A percentile compares a stretch with the other conserved stretches of the same genome.
phyloP scores from a whole-genome alignment of 1,140 invertebrate genomes.

The Danaus plexippus region DNA sequence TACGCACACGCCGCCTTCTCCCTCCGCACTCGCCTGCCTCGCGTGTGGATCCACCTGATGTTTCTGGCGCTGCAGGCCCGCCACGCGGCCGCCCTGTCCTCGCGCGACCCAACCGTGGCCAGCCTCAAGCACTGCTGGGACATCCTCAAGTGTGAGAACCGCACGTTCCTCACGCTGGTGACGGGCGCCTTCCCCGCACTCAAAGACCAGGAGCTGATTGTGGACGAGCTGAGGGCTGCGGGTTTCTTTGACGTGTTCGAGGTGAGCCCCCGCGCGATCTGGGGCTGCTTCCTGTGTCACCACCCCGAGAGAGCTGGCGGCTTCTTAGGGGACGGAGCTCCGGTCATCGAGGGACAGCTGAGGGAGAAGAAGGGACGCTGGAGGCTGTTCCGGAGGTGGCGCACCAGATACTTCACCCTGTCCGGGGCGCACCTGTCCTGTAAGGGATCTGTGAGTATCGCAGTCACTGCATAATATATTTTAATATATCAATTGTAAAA shows the following conservation, averaged over 20 bases:
- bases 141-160: conserved; percentile 90
- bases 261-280: conserved; percentile 71
- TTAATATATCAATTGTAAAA: too few relatives aligned
- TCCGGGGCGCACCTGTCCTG: conserved; percentile 92
- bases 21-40: conserved; percentile 88
- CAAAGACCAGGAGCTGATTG: conserved; percentile 88
- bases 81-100: conserved; percentile 85
- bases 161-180: conserved; percentile 90
- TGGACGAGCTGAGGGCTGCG: conserved; percentile 88
- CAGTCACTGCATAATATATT: too few relatives aligned
- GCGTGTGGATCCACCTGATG: conserved; percentile 96
- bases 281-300: conserved; percentile 93
- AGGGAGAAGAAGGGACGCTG: conserved; percentile 97
- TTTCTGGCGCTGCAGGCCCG: conserved; percentile 90
- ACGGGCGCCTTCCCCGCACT: conserved; percentile 92
- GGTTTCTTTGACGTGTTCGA: conserved; percentile 96
- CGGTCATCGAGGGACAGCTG: conserved; percentile 90
- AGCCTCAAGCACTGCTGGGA: conserved; percentile 94
- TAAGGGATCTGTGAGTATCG: conserved; percentile 82
- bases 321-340: conserved; percentile 82
- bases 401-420: conserved; percentile 93
- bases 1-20: conserved; percentile 89
- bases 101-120: conserved; percentile 85
- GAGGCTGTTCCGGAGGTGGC: conserved; percentile 91
- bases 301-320: conserved; percentile 90